Evolutionary conservation across 2,797 vertebrate genomes (phyloP).

Genomic region (Micropoecilia bifurca): DNA sequence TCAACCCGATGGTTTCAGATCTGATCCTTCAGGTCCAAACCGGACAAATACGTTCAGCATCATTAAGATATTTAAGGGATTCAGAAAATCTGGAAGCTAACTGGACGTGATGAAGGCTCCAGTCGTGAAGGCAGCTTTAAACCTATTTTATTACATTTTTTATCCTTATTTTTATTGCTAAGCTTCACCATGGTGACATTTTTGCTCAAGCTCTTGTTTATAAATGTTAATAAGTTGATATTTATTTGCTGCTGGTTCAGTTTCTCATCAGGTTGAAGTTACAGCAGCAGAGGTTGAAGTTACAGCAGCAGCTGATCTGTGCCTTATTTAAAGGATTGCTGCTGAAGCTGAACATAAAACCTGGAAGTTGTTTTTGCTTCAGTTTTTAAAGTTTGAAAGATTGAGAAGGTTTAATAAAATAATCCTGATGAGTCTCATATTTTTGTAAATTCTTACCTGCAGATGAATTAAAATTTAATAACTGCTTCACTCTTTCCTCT

Average conservation of each 20-base stretch:
- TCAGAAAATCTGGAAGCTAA: neutral
- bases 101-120: neutral
- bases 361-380: neutral
- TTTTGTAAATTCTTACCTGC: neutral
- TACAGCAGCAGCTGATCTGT: neutral
- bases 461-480: neutral
- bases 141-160: neutral
- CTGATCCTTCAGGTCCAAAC: neutral
- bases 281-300: neutral
- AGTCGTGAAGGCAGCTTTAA: neutral
- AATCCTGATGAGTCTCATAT: neutral
- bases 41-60: neutral
- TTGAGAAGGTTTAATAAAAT: neutral
- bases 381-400: neutral
- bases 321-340: neutral
- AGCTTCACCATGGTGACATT: neutral
- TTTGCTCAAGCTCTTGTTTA: neutral
- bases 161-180: neutral
- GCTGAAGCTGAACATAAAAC: neutral
- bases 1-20: neutral
- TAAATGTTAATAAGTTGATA: neutral
- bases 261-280: neutral
- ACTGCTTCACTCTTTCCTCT: neutral
- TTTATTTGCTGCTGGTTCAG: neutral
- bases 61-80: neutral